Base-by-base conservation (phyloP, 1,140 invertebrate genomes). In the Conus ventricosus region DNA sequence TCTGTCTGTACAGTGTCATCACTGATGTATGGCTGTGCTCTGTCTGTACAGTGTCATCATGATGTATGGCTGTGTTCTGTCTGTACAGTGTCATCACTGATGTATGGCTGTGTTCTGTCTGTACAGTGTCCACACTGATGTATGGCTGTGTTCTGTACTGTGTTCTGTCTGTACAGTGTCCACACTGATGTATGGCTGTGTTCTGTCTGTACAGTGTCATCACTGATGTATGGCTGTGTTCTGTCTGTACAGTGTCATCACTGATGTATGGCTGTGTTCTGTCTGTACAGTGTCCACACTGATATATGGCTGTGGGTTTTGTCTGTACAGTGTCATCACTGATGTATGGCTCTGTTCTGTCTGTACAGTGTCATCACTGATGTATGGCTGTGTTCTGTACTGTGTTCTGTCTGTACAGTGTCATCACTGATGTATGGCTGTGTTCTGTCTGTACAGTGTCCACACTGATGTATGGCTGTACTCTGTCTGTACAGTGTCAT, bases 231-330 rank as follows among this genome's bases (percentile, higher is more conserved):
- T 88, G 53, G 8, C 55, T 75, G 53, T 75, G 51, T 75, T 39
- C 39, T 39, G 39, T 85, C 39, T 23, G 51, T 84, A 7, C 90
- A 95, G 95, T 39, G 92, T 95, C 0, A 97, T 98, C 75, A 98
- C 97, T 39, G 39, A 39, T 39, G 39, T 0, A n/a, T 95, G 99
- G 23, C 96, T 99, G 89, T 97, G 97, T 89, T 97, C 98, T 96
- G 99, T 98, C n/a, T n/a, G n/a, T n/a, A 5, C 96, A 99, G 2
- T 99, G 99, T 96, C 99, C 99, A n/a, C n/a, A n/a, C n/a, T n/a
- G n/a, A n/a, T n/a, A n/a, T n/a, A n/a, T n/a, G n/a, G n/a, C n/a
- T n/a, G n/a, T n/a, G n/a, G n/a, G n/a, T n/a, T n/a, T n/a, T 0
- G 99, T 99, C 95, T 99, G 97, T 99, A 7, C 99, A n/a, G 98